Evolutionary conservation across 2,888 invertebrate genomes (phyloP), one percentile per base, ranked within the genome.

Genomic region (Hydriomena furcata): DNA sequence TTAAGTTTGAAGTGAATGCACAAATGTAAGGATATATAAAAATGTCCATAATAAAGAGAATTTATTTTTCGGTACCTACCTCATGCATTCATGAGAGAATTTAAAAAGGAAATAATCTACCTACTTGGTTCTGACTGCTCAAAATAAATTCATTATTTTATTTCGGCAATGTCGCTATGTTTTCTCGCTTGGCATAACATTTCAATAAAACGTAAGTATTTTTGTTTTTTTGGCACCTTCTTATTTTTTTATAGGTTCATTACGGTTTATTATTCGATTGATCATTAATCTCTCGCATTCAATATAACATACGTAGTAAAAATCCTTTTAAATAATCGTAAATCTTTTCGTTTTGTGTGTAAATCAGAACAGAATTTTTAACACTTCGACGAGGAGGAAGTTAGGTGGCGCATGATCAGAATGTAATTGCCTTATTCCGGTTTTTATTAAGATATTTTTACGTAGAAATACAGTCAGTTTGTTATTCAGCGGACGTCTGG

Each of bases 1-100:
- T 90, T 90, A 89, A 88, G 88, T 86, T 86, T 82, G 82, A 84
- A 87, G 82, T 84, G 82, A 85, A 87, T 82, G 84, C 83, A 86
- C 82, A 86, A 85, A 83, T 80, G 82, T 81, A 85, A 79, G 79
- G 82, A 84, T 82, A 84, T 84, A 81, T 82, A 83, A 85, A 86
- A 84, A 79, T 71, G 70, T 71, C 68, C 70, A 70, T 73, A 69
- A 72, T 66, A 70, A 77, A 64, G 59, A 71, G 73, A 79, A 81
- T 81, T 81, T 77, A 79, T 78, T 74, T 68, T 60, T 65, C 42
- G 62, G 64, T 56, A 60, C n/a, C n/a, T 17, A 17, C 28, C 60
- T 58, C 59, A 58, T 35, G 54, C 60, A 63, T 58, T 60, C 53
- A 52, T 55, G 52, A 53, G 53, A 52, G 40, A 46, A 52, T 60